These are phyloP conservation scores for Hydractinia symbiolongicarpus DNA, from an alignment of 30 jellyfish, hydroid and myxozoan genomes.

Conservation along the genomic window DNA sequence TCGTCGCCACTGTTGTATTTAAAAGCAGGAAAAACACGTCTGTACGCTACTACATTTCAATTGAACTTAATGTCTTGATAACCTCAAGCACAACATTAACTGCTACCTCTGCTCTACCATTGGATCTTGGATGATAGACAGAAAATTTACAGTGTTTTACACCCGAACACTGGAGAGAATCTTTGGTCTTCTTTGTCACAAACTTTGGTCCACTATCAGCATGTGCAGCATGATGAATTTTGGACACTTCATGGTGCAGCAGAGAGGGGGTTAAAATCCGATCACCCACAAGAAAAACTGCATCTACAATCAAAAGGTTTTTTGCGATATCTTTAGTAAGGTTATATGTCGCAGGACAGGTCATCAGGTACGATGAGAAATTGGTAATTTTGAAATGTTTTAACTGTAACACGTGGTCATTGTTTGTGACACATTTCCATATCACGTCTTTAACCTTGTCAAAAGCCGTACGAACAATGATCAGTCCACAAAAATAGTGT, in stretches of 20 bases:
- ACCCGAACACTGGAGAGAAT: neutral
- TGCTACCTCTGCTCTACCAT: conserved; percentile 2
- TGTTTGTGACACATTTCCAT: conserved; percentile 8
- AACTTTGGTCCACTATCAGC: neutral
- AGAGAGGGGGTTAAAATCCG: neutral
- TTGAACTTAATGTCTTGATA: no score
- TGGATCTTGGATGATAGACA: neutral
- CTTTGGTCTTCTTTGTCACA: neutral
- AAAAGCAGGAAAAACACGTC: no score
- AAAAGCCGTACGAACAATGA: neutral
- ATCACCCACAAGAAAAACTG: neutral
- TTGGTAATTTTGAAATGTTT: no score
- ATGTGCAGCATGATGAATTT: conserved; percentile 8
- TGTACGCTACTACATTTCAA: no score
- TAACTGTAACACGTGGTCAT: no score
- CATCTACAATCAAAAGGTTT: neutral
- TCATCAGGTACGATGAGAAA: no score
- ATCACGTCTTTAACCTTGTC: conserved; percentile 2
- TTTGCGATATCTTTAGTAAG: neutral
- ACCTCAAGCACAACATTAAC: neutral
- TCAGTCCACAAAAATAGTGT: conserved; percentile 17
- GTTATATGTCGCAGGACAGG: neutral
- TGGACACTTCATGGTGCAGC: neutral
- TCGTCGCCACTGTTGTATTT: no score
- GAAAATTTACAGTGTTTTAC: neutral